Evolutionary conservation across 2,888 invertebrate genomes (phyloP), one percentile per base, ranked within the genome.

Genomic region (Tillus elongatus): DNA sequence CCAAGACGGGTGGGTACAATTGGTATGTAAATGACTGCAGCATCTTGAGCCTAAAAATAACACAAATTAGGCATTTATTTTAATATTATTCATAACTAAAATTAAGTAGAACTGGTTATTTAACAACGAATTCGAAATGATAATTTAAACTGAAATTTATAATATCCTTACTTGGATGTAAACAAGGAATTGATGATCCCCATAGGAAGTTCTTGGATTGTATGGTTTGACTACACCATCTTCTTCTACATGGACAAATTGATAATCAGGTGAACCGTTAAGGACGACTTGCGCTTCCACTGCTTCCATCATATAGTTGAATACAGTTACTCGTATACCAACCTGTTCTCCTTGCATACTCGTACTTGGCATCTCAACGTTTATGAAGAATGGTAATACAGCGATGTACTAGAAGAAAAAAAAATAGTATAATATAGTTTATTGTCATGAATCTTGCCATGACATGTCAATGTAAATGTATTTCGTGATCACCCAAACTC

Each of bases 181-280:
- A 51, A 93, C 78, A 63, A 95, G 87, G 69, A 93, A 92, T 64
- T 96, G 93, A 68, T 93, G 91, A 64, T 95, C 92, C 40, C 93
- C 93, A 61, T 77, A 83, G 2, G 90, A 86, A 2, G 91, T 91
- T 43, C 87, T 74, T 0, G 95, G 93, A 64, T 82, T 85, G 66
- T 93, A 95, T 0, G 92, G 87, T 1, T 81, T 74, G 34, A 86
- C 86, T 37, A 86, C 79, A 35, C 91, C 91, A 53, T 86, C 78
- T 52, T 85, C 80, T 63, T 90, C 91, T 4, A 92, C 91, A 54
- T 92, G 91, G 15, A 91, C 85, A 56, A 89, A 91, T 67, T 88
- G 85, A 63, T 92, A 93, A 60, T 91, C 82, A 0, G 74, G 75
- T 11, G 91, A 91, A 33, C 81, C 81, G 32, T 79, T 75, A 15